These are phyloP conservation scores for Urocitellus parryii DNA, from an alignment of 2,113 vertebrate genomes.

Conservation along the genomic window DNA sequence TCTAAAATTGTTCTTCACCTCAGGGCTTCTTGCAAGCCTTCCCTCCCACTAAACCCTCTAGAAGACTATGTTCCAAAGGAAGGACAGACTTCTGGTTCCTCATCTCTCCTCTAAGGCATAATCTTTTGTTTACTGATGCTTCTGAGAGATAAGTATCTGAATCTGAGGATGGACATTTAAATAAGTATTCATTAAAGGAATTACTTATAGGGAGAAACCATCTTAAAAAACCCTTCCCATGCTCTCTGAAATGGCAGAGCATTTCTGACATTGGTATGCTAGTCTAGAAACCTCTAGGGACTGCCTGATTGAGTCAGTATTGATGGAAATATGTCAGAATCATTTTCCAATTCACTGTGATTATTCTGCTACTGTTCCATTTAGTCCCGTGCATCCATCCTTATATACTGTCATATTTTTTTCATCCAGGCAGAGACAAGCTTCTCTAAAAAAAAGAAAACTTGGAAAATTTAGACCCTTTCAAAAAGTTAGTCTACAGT, in stretches of 20 bases:
- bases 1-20: neutral
- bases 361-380: neutral
- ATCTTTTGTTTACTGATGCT: neutral
- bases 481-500: slow-evolving; percentile 1
- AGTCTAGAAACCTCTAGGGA: neutral
- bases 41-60: neutral
- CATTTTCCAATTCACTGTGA: neutral
- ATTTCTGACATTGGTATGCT: neutral
- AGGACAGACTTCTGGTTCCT: neutral
- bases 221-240: neutral
- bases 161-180: neutral
- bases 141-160: neutral
- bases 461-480: neutral
- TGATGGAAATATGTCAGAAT: neutral
- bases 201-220: neutral
- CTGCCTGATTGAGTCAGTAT: neutral
- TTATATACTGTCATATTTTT: neutral
- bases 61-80: neutral
- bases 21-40: neutral
- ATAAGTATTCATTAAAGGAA: too few relatives aligned
- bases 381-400: neutral
- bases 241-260: neutral
- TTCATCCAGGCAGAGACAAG: neutral
- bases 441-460: neutral
- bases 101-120: neutral